phyloP scores from a whole-genome alignment of 2,888 invertebrate genomes.

The Brachynemurus nebulosus region DNA sequence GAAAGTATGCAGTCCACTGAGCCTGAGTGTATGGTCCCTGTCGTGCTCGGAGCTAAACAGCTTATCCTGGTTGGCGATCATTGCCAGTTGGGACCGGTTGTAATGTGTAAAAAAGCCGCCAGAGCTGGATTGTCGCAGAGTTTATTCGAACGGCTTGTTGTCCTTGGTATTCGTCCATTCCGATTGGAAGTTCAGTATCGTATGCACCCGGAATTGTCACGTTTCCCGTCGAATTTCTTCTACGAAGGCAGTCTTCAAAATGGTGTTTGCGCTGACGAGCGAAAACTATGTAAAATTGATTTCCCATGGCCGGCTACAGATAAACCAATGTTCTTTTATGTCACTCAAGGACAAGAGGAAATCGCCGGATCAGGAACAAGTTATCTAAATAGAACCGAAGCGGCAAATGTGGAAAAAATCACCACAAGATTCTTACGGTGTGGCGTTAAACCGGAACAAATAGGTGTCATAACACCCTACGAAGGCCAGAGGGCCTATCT shows the following conservation, averaged over 20 bases:
- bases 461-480: slow-evolving; percentile 97
- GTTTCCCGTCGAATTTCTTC: slow-evolving; percentile 98
- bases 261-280: slow-evolving; percentile 93
- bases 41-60: slow-evolving; percentile 93
- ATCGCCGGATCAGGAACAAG: slow-evolving; percentile 98
- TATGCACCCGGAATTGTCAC: slow-evolving; percentile 96
- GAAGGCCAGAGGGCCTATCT: slow-evolving; percentile 97
- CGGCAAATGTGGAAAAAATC: slow-evolving; percentile 96
- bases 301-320: slow-evolving; percentile 97
- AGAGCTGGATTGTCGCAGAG: slow-evolving; percentile 94
- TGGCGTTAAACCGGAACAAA: slow-evolving; percentile 94
- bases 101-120: slow-evolving; percentile 98
- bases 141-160: slow-evolving; percentile 91
- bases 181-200: slow-evolving; percentile 95
- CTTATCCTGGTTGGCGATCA: slow-evolving; percentile 97
- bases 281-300: slow-evolving; percentile 77
- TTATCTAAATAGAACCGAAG: slow-evolving; percentile 95
- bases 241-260: slow-evolving; percentile 98
- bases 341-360: slow-evolving; percentile 96
- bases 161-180: slow-evolving; percentile 92
- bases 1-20: slow-evolving; percentile 91
- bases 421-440: slow-evolving; percentile 88
- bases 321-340: slow-evolving; percentile 98
- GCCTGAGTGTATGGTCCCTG: slow-evolving; percentile 98
- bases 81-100: slow-evolving; percentile 96